Evolutionary conservation across 1,140 invertebrate species (phyloP).

Genomic region (Drosophila saltans): DNA sequence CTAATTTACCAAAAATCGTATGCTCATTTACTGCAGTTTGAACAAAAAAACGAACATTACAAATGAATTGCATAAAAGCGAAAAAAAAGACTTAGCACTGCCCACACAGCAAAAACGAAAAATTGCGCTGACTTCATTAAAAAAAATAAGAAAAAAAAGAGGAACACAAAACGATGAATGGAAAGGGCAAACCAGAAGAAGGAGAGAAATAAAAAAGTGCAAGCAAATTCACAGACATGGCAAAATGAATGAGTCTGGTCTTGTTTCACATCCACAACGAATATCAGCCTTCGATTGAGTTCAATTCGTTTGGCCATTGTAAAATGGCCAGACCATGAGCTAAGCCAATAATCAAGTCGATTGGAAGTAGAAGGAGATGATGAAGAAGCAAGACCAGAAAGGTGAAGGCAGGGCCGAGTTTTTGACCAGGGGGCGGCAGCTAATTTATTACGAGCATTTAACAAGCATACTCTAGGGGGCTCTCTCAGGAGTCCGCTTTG

Average conservation of each 20-base stretch:
- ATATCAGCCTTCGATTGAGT: slow-evolving; percentile 62
- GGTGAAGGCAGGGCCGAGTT: slow-evolving; percentile 2
- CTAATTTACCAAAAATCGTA: not conserved
- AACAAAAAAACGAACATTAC: slow-evolving; percentile 56
- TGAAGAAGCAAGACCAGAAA: not conserved
- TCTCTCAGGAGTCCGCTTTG: slow-evolving; percentile 68
- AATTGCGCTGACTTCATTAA: slow-evolving; percentile 76
- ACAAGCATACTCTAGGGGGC: slow-evolving; percentile 76
- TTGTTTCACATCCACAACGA: slow-evolving; percentile 23
- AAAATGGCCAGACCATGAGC: slow-evolving; percentile 69
- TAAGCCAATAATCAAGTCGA: slow-evolving; percentile 72
- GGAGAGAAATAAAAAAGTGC: slow-evolving; percentile 42
- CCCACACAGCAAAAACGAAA: slow-evolving; percentile 57
- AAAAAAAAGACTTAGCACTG: slow-evolving; percentile 33
- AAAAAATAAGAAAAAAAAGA: slow-evolving; percentile 33
- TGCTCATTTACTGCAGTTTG: slow-evolving; percentile 23
- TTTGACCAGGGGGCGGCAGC: slow-evolving; percentile 58
- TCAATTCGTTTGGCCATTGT: slow-evolving; percentile 66
- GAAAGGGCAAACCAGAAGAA: not conserved
- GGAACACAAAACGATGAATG: not conserved
- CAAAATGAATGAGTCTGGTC: slow-evolving; percentile 72
- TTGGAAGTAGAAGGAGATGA: not conserved
- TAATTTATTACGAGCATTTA: slow-evolving; percentile 81
- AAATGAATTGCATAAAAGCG: slow-evolving; percentile 58
- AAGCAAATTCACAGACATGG: slow-evolving; percentile 55